Conservation (phyloP, 1,140 invertebrate species). For the Drosophila pachea region DNA sequence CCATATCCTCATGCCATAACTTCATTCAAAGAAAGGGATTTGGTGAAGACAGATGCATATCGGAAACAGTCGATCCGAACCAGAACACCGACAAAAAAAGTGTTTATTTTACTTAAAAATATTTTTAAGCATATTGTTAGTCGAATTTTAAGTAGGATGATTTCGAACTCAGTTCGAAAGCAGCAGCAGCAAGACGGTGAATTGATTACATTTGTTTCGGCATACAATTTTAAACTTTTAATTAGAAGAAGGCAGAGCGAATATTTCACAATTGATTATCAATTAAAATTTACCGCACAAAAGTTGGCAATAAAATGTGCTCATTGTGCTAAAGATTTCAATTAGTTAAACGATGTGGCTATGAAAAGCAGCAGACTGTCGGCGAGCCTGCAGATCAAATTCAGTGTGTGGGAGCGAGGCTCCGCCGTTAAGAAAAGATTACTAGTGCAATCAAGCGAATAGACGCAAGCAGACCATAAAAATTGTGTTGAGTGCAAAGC, state of each 20-base stretch:
- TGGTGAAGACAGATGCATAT: too few relatives aligned
- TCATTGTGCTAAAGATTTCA: constrained; percentile 59
- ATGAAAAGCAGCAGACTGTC: constrained; percentile 56
- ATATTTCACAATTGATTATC: constrained; percentile 48
- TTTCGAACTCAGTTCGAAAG: too few relatives aligned
- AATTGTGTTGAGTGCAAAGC: constrained; percentile 71
- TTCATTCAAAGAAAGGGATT: too few relatives aligned
- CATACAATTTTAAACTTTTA: constrained; percentile 26
- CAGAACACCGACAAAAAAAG: too few relatives aligned
- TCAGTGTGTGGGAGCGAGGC: neutral
- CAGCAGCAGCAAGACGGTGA: too few relatives aligned
- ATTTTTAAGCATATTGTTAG: too few relatives aligned
- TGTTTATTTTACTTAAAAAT: too few relatives aligned
- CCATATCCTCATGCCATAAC: too few relatives aligned
- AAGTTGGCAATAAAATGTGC: constrained; percentile 36
- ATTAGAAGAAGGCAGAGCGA: constrained; percentile 36
- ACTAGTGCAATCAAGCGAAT: constrained; percentile 75
- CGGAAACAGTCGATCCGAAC: too few relatives aligned
- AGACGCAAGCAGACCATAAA: constrained; percentile 77
- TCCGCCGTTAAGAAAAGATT: constrained; percentile 69
- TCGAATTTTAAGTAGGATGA: too few relatives aligned
- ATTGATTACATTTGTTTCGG: constrained; percentile 1
- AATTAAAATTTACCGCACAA: constrained; percentile 39
- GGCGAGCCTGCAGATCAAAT: constrained; percentile 5
- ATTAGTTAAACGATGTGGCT: constrained; percentile 71